Evolutionary conservation across 2,888 invertebrate species (phyloP).

Genomic region (Drosophila paranaensis): DNA sequence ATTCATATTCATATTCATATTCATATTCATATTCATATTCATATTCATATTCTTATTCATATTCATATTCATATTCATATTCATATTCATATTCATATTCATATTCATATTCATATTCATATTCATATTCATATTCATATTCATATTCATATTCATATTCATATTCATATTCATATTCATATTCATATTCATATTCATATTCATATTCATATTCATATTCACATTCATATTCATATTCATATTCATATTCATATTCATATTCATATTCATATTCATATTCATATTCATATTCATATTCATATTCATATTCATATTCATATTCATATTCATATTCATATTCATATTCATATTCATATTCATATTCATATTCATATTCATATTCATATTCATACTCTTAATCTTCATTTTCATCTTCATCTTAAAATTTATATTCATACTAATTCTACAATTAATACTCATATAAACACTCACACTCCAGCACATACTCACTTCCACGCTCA

Average conservation of each 20-base stretch:
- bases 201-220: not conserved
- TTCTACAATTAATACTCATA: too few species aligned
- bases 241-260: not conserved
- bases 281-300: not conserved
- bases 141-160: not conserved
- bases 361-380: not conserved
- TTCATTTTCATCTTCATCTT: too few species aligned
- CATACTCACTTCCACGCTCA: not conserved
- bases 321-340: too few species aligned
- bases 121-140: not conserved
- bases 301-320: not conserved
- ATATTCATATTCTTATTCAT: not conserved
- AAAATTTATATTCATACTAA: not conserved
- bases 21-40: not conserved
- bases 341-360: not conserved
- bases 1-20: not conserved
- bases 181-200: not conserved
- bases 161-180: not conserved
- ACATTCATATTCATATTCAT: slow-evolving; percentile 1
- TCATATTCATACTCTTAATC: not conserved
- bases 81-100: slow-evolving; percentile 2
- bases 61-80: not conserved
- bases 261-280: not conserved
- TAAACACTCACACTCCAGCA: too few species aligned
- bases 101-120: not conserved